Conservation (phyloP, 64 coral and sea anemone genomes). For the Astreopora myriophthalma region DNA sequence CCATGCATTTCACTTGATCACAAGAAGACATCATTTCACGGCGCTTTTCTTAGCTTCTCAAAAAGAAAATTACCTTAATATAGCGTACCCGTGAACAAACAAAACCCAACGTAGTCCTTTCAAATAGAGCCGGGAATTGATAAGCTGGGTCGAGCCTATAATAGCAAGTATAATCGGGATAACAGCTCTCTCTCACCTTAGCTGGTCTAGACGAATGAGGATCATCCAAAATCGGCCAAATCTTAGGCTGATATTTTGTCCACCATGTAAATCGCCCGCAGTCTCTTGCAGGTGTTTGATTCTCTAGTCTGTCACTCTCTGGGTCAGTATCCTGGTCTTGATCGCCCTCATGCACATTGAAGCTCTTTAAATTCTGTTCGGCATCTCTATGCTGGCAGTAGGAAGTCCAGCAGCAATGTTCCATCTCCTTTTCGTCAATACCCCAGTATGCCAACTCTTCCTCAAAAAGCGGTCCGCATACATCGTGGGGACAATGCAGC, state of each 20-base stretch:
- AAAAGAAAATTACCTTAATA: background rate
- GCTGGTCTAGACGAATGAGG: constrained; percentile 88
- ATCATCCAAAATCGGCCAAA: constrained; percentile 90
- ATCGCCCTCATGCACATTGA: constrained; percentile 60
- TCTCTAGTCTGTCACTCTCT: constrained; percentile 40
- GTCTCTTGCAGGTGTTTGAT: constrained; percentile 24
- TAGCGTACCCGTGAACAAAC: background rate
- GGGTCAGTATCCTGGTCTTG: constrained; percentile 60
- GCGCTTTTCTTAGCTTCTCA: too few relatives aligned
- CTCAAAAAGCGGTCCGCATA: constrained; percentile 86
- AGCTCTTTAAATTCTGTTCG: constrained; percentile 89
- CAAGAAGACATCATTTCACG: background rate
- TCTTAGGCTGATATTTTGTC: constrained; percentile 73
- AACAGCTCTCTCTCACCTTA: constrained; percentile 55
- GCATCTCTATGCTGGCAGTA: constrained; percentile 87
- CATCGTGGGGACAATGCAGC: constrained; percentile 88
- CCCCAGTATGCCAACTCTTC: constrained; percentile 93
- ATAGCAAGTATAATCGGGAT: background rate
- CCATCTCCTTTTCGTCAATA: constrained; percentile 93
- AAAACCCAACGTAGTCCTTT: background rate
- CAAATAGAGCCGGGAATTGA: background rate
- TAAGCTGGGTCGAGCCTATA: background rate
- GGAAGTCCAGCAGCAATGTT: constrained; percentile 87
- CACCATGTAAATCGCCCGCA: constrained; percentile 59
- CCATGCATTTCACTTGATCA: background rate